Base-by-base conservation (phyloP, 2,797 vertebrate genomes). In the Hydrolagus colliei region DNA sequence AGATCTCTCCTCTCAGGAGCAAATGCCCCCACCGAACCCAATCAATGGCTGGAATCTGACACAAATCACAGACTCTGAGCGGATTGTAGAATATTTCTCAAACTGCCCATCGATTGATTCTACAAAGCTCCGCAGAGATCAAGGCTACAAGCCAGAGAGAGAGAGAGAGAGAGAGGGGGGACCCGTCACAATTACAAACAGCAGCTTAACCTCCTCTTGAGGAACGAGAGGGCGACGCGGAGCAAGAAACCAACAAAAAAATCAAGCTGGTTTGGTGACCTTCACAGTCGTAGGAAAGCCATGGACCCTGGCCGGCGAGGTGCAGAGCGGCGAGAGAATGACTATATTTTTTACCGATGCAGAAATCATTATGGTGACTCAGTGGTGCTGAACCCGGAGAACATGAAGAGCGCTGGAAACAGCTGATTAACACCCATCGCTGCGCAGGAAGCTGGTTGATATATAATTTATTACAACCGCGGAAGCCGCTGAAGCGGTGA, bases 401-500 rank as follows among this genome's bases (percentile, higher is more conserved):
- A 86, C 62, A 87, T 71, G 72, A 68, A 87, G 85, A 80, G 72
- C 35, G 72, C 32, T 86, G 82, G n/a, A 76, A 86, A 86, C 63
- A 11, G 85, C 84, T 79, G 73, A 87, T 87, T 75, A 86, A 74
- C 71, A 72, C 65, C 79, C 77, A 88, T 80, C 84, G 82, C 73
- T 85, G 75, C 76, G 35, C 61, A 84, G 76, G 35, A 77, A 86
- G 76, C 72, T 86, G 77, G 67, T 72, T 80, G 78, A 88, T 85
- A 79, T 87, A 88, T 77, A 88, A 89, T 86, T 87, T 88, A 85
- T 85, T 87, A 74, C 74, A 73, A 62, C 6, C 86, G 72, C 86
- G 79, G 79, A 85, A 86, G 72, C 87, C 89, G 89, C 87, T 65
- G 86, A 90, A 90, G 88, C 89, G 89, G 86, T 82, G 88, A 85